Evolutionary conservation across 2,888 invertebrate species (phyloP), one percentile per base, ranked within the genome.

Genomic region (Electrophaes corylata): DNA sequence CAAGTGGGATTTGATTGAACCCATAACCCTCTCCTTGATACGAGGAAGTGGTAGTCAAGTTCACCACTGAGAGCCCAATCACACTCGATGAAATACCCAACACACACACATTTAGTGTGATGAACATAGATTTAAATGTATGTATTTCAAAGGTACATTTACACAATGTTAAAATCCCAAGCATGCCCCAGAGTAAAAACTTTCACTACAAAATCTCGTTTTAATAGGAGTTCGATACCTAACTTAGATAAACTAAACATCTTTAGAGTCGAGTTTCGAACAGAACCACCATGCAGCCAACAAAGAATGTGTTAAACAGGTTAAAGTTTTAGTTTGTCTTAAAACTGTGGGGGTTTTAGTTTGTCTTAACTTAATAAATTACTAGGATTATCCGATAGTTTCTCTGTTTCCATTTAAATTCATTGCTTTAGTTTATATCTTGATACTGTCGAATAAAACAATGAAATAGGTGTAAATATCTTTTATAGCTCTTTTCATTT

Each of bases 181-280:
- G 41, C 47, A 56, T 50, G 44, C 51, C 49, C 47, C 43, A 20
- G 48, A 14, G 41, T 50, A 54, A 60, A 57, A 60, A 63, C 51
- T 52, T 57, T 31, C 47, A 47, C 52, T 46, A 23, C 51, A 55
- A 55, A 58, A 60, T 56, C 56, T 39, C 41, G 45, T 59, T 43
- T 31, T 51, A 55, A 59, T 51, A 55, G 59, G 35, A 54, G 40
- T 55, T 59, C 54, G 35, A 54, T 46, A 54, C 47, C 49, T 53
- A 51, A 40, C 43, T 48, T 29, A 20, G 23, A 23, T 20, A 47
- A 44, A 35, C 47, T 48, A 26, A 48, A n/a, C 29, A 39, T 40
- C 40, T 41, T 35, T 18, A 19, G 18, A 31, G 29, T 49, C 31
- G 2, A 48, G 43, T 59, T 59, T 55, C 20, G 35, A 50, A 41